Conservation (phyloP, 2,113 vertebrate genomes). For the Anolis carolinensis region DNA sequence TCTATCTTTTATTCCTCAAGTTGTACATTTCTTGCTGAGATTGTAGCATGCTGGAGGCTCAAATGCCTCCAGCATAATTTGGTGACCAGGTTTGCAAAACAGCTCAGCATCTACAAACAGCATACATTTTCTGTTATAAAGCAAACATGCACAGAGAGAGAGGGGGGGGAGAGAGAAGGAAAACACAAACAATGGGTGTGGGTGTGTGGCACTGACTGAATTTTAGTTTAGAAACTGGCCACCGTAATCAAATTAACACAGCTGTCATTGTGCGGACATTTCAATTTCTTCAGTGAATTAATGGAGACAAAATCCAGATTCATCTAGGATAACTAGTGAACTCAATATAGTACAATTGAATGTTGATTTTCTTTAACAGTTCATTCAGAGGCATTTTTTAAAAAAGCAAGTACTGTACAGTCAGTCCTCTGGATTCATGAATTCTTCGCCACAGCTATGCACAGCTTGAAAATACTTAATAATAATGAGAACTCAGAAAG, state of each 20-base stretch:
- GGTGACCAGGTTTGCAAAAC: not conserved
- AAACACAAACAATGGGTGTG: constrained; percentile 25
- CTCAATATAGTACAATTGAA: not conserved
- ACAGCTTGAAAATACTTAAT: too few species aligned
- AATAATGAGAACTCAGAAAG: too few species aligned
- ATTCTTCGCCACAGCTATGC: too few species aligned
- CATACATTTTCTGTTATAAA: constrained; percentile 52
- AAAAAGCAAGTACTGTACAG: not conserved
- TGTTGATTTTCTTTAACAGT: not conserved
- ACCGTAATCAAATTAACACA: not conserved
- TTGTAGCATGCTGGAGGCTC: constrained; percentile 48
- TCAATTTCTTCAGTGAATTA: not conserved
- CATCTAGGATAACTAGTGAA: not conserved
- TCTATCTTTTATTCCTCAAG: constrained; percentile 64
- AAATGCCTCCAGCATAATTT: constrained; percentile 20
- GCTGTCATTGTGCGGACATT: not conserved
- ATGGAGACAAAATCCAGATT: not conserved
- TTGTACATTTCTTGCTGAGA: constrained; percentile 56
- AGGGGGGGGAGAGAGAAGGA: not conserved
- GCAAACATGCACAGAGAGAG: not conserved
- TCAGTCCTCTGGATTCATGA: too few species aligned
- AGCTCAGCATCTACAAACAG: not conserved
- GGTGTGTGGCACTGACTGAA: constrained; percentile 18
- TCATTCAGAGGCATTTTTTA: not conserved
- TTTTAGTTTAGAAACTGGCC: not conserved